Percentiles rank a stretch among this genome's conserved stretches.
Conservation (phyloP, 1,140 invertebrate genomes). For the Drosophila paulistorum region DNA sequence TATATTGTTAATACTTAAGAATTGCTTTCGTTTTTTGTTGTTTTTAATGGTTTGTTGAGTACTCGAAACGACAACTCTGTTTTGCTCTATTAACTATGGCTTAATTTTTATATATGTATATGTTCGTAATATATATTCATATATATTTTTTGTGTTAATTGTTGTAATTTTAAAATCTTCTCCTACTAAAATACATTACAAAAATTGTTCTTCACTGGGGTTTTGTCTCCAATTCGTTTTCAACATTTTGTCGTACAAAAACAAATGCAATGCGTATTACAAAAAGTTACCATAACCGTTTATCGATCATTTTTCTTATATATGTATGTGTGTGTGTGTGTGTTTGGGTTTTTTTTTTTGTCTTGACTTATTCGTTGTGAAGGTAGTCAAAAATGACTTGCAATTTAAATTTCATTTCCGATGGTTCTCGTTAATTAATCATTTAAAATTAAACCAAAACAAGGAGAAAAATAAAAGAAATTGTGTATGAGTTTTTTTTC, state of each 20-base stretch:
- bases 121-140: not conserved
- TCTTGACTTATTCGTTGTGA: constrained; percentile 48
- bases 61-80: constrained; percentile 20
- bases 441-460: constrained; percentile 21
- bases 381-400: constrained; percentile 33
- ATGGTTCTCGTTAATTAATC: constrained; percentile 32
- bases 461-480: not conserved
- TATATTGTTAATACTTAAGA: constrained; percentile 68
- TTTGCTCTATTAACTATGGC: constrained; percentile 46
- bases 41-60: constrained; percentile 16
- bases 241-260: constrained; percentile 49
- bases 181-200: constrained; percentile 56
- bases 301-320: not conserved
- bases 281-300: constrained; percentile 6
- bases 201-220: constrained; percentile 59
- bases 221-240: constrained; percentile 29
- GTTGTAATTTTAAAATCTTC: constrained; percentile 55
- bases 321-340: not conserved
- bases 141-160: constrained; percentile 44
- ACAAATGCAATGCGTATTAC: constrained; percentile 46
- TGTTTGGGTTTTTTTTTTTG: constrained; percentile 20
- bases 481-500: constrained; percentile 28
- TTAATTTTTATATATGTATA: constrained; percentile 37
- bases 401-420: constrained; percentile 21
- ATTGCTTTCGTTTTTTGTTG: constrained; percentile 63